These are phyloP conservation scores for Sarotherodon lohbergeri DNA, from an alignment of 2,113 vertebrate genomes.

Conservation along the genomic window DNA sequence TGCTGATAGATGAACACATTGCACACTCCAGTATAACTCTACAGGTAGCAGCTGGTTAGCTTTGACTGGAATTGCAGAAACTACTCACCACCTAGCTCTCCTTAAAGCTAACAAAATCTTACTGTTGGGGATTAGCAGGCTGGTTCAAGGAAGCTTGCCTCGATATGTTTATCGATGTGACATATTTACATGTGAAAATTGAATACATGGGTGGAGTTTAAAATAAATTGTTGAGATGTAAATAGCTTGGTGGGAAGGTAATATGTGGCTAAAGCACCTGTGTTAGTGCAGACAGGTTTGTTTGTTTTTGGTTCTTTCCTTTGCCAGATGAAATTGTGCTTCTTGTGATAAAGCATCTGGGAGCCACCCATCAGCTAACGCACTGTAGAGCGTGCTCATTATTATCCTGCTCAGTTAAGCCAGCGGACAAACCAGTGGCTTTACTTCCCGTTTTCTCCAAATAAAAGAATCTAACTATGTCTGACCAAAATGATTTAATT, in stretches of 20 bases:
- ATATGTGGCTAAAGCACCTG: background rate
- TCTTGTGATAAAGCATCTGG: background rate
- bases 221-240: background rate
- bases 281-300: background rate
- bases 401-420: background rate
- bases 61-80: background rate
- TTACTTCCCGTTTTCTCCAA: background rate
- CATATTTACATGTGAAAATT: background rate
- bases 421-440: rapidly evolving
- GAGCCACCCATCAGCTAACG: background rate
- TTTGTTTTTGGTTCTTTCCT: background rate
- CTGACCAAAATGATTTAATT: background rate
- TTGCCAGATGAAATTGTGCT: background rate
- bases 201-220: background rate
- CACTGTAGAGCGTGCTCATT: background rate
- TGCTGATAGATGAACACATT: background rate
- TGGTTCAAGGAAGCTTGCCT: background rate
- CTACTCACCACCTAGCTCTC: background rate
- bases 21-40: background rate
- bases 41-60: background rate
- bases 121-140: background rate
- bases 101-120: background rate
- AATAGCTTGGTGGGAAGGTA: background rate
- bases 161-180: background rate
- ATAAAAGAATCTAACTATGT: background rate